phyloP scores from a whole-genome alignment of 2,888 invertebrate genomes.

The Acleris holmiana region DNA sequence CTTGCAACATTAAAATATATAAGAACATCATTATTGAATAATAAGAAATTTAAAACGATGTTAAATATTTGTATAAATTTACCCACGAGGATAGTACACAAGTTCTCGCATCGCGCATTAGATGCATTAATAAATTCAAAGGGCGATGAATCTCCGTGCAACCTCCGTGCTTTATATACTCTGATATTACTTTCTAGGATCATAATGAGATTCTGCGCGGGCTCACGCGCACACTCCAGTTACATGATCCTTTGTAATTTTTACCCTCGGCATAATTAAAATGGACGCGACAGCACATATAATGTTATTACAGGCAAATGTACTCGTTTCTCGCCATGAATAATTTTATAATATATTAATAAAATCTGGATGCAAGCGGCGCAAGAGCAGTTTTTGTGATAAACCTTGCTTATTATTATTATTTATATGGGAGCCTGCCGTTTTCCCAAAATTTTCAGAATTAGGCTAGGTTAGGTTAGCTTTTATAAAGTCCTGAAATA shows the following conservation, averaged over 20 bases:
- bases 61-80: neutral
- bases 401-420: too few relatives aligned
- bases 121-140: constrained; percentile 16
- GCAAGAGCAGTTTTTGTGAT: too few relatives aligned
- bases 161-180: constrained; percentile 8
- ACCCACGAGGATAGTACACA: neutral
- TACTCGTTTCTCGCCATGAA: neutral
- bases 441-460: too few relatives aligned
- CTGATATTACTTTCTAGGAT: constrained; percentile 9
- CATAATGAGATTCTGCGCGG: constrained; percentile 29
- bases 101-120: neutral
- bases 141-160: constrained; percentile 17
- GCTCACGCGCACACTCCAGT: neutral
- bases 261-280: constrained; percentile 33
- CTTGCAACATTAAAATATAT: too few relatives aligned
- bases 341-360: too few relatives aligned
- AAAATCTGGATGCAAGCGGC: too few relatives aligned
- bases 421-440: too few relatives aligned
- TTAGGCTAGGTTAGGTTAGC: too few relatives aligned
- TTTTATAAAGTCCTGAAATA: too few relatives aligned
- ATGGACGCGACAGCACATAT: constrained; percentile 26
- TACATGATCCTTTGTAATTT: constrained; percentile 27
- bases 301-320: constrained; percentile 8
- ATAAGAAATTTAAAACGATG: too few relatives aligned
- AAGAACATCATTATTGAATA: too few relatives aligned